A percentile compares a stretch with the other conserved stretches of the same genome.
These are phyloP conservation scores for Trichonephila clavata DNA, from an alignment of 1,140 invertebrate genomes.

Conservation along the genomic window DNA sequence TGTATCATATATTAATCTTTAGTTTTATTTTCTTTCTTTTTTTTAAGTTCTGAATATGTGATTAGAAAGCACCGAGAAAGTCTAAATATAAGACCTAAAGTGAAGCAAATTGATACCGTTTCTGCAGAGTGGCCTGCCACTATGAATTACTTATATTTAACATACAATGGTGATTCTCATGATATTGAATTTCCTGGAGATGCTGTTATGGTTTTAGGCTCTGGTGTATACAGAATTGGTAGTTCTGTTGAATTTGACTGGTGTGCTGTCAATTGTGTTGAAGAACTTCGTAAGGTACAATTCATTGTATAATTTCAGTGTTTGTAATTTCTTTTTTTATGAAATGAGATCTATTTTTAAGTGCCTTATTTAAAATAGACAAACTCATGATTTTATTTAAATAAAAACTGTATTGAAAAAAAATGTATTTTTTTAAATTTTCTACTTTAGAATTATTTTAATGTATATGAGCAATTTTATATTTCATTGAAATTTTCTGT, in stretches of 20 bases:
- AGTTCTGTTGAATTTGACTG: conserved; percentile 99
- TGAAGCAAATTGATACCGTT: conserved; percentile 99
- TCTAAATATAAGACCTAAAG: conserved; percentile 87
- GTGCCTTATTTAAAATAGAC: too few species aligned
- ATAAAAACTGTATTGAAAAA: too few species aligned
- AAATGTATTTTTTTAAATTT: too few species aligned
- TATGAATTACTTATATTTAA: conserved; percentile 99
- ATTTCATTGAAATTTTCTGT: too few species aligned
- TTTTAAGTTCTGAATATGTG: conserved; percentile 82
- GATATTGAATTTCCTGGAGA: conserved; percentile 89
- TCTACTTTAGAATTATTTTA: too few species aligned
- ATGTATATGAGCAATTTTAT: too few species aligned
- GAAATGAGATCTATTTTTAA: too few species aligned
- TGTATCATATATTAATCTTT: too few species aligned
- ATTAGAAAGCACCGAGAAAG: conserved; percentile 81
- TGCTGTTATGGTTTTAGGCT: conserved; percentile 86
- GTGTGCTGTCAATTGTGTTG: conserved; percentile 98
- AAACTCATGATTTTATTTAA: too few species aligned
- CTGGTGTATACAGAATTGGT: conserved; percentile 99
- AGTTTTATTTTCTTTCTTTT: too few species aligned
- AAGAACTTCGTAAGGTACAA: conserved; percentile 92
- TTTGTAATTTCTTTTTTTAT: too few species aligned
- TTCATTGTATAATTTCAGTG: conserved; percentile 81
- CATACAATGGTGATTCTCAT: conserved; percentile 94
- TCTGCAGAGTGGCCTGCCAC: conserved; percentile 99